phyloP scores from a whole-genome alignment of 2,888 invertebrate species.

The Acanthoscelides obtectus region DNA sequence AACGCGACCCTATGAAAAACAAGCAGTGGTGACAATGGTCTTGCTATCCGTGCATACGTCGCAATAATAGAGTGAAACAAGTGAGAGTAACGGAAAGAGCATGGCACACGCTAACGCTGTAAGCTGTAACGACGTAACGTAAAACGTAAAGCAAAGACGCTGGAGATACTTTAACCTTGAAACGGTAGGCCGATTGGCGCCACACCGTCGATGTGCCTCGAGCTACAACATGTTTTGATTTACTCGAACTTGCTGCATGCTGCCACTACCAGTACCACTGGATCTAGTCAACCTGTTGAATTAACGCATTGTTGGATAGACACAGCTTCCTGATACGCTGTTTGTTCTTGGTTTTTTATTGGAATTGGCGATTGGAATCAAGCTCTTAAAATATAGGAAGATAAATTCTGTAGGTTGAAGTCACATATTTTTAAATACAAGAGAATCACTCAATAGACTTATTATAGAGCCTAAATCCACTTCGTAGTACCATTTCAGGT shows the following conservation, averaged over 20 bases:
- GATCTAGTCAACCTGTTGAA: background rate
- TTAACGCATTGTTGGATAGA: background rate
- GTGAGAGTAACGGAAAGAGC: background rate
- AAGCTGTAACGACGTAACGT: background rate
- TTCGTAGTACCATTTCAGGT: no score
- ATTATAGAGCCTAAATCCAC: no score
- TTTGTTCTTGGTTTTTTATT: slow-evolving; percentile 1
- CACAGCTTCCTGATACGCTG: slow-evolving; percentile 1
- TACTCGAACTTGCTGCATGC: background rate
- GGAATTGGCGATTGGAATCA: background rate
- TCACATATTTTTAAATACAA: no score
- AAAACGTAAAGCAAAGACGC: background rate
- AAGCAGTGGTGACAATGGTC: background rate
- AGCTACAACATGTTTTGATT: slow-evolving; percentile 21
- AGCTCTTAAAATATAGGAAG: no score
- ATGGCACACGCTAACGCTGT: background rate
- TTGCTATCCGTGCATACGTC: background rate
- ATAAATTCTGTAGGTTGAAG: no score
- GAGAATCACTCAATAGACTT: no score
- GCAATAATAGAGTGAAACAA: slow-evolving; percentile 1
- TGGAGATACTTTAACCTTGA: slow-evolving; percentile 34
- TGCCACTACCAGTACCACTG: background rate
- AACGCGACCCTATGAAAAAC: background rate
- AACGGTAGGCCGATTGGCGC: slow-evolving; percentile 43
- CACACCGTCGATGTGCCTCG: slow-evolving; percentile 38